These are phyloP conservation scores for Salarias fasciatus DNA, from an alignment of 2,797 vertebrate genomes.

Conservation along the genomic window DNA sequence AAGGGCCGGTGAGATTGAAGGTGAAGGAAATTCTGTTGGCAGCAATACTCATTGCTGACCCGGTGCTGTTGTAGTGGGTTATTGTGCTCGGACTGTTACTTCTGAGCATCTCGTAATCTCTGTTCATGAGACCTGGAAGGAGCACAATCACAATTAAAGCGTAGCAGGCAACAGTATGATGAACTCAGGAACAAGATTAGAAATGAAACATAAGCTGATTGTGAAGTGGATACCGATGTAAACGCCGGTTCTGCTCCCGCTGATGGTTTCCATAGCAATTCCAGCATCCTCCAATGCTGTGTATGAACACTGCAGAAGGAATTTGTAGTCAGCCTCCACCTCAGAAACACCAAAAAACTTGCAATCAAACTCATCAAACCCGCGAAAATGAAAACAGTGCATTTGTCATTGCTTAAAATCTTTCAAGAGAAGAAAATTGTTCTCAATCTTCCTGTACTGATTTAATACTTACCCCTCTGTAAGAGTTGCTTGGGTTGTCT, in stretches of 20 bases:
- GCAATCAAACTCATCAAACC: conserved; percentile 86
- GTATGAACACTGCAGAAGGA: conserved; percentile 84
- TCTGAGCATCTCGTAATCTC: conserved; percentile 84
- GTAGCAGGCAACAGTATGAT: neutral
- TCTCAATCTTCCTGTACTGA: no score
- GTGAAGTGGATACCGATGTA: conserved; percentile 77
- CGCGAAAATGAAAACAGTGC: conserved; percentile 32
- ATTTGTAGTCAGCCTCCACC: conserved; percentile 80
- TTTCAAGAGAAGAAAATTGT: no score
- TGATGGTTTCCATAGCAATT: conserved; percentile 78
- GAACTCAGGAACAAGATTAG: neutral
- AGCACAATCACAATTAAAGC: conserved; percentile 13
- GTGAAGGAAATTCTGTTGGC: conserved; percentile 90
- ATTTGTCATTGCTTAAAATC: no score
- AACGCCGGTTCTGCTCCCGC: conserved; percentile 83
- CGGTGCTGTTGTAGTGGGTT: conserved; percentile 88
- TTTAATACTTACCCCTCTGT: conserved; percentile 80
- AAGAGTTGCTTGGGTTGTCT: conserved; percentile 83
- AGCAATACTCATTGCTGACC: conserved; percentile 86
- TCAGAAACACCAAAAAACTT: conserved; percentile 84
- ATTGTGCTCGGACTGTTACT: conserved; percentile 74
- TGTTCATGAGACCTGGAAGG: conserved; percentile 90
- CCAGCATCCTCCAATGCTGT: conserved; percentile 84
- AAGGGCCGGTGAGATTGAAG: conserved; percentile 90
- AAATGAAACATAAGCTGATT: neutral